Conservation (phyloP, 2,888 invertebrate genomes). For the Drosophila paucipuncta region DNA sequence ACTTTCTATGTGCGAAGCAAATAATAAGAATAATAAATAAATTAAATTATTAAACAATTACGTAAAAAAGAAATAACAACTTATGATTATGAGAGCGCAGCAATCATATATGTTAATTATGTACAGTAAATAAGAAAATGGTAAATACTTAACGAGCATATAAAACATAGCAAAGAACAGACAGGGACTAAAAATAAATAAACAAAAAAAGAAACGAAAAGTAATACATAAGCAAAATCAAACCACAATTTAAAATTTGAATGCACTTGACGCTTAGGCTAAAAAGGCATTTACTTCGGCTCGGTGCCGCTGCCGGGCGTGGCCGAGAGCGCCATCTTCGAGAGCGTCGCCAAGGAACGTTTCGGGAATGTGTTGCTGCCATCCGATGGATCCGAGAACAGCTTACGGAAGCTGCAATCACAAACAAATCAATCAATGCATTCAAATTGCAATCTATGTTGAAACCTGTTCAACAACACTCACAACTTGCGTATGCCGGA, state of each 20-base stretch:
- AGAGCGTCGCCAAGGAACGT: conserved; percentile 92
- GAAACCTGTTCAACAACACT: conserved; percentile 84
- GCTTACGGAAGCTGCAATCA: conserved; percentile 92
- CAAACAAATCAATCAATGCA: neutral
- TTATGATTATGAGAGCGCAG: conserved; percentile 69
- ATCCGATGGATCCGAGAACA: conserved; percentile 90
- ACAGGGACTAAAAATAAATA: conserved; percentile 66
- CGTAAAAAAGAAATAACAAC: conserved; percentile 69
- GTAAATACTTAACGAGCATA: conserved; percentile 72
- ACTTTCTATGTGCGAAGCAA: neutral
- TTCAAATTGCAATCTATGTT: neutral
- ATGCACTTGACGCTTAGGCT: conserved; percentile 62
- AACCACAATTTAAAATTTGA: conserved; percentile 34
- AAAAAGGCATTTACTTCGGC: conserved; percentile 71
- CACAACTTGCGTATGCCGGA: conserved; percentile 96
- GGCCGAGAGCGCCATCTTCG: conserved; percentile 89
- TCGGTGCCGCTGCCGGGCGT: conserved; percentile 76
- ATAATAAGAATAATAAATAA: conserved; percentile 5
- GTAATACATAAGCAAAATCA: conserved; percentile 38
- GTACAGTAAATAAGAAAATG: conserved; percentile 69
- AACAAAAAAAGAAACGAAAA: conserved; percentile 45
- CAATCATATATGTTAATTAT: conserved; percentile 71
- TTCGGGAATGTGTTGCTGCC: conserved; percentile 89
- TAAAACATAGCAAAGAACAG: conserved; percentile 67
- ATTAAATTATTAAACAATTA: conserved; percentile 30